Percentiles rank a stretch among this genome's conserved stretches.
Evolutionary conservation across 2,797 vertebrate species (phyloP).

Genomic region (Trichosurus vulpecula): DNA sequence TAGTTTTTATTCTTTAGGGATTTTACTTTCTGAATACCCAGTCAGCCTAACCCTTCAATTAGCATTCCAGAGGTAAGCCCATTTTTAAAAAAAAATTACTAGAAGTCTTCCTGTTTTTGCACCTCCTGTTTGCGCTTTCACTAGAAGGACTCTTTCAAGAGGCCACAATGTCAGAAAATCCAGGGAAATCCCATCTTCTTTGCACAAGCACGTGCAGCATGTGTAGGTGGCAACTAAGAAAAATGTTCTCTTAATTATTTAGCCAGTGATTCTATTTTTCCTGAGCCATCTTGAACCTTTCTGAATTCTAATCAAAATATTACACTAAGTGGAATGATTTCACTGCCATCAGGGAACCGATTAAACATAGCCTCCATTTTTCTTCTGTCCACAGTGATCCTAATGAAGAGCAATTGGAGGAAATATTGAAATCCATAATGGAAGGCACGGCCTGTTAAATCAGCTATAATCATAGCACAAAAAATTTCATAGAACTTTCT

Average conservation of each 20-base stretch:
- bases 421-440: background rate
- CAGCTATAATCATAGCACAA: constrained; percentile 12
- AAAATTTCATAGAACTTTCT: constrained; percentile 19
- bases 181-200: background rate
- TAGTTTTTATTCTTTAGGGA: background rate
- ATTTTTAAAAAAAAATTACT: background rate
- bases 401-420: background rate
- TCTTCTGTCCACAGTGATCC: background rate
- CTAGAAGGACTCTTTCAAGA: background rate
- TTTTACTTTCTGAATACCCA: background rate
- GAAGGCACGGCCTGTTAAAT: background rate
- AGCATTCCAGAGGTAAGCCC: background rate
- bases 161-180: background rate
- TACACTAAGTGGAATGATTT: constrained; percentile 14
- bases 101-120: background rate
- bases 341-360: background rate
- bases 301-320: constrained; percentile 28
- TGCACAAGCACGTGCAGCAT: constrained; percentile 13
- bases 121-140: constrained; percentile 13
- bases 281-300: constrained; percentile 1
- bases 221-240: background rate
- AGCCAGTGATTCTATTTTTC: constrained; percentile 28
- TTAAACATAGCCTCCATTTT: background rate
- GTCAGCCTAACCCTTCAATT: background rate
- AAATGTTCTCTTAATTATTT: constrained; percentile 23